Conservation (phyloP, 2,113 vertebrate species). For the Anoplopoma fimbria region DNA sequence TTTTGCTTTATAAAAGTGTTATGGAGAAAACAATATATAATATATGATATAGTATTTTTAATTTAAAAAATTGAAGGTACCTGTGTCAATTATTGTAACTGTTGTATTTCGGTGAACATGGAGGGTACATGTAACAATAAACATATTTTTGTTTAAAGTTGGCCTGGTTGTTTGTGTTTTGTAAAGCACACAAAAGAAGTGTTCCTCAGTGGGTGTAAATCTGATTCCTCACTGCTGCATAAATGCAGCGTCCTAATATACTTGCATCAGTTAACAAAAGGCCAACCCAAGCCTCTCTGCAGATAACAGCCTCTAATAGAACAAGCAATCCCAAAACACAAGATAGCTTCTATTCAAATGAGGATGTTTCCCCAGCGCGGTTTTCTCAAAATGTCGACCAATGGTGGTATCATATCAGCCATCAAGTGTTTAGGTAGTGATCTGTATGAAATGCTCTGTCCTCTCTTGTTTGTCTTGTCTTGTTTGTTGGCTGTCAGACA, state of each 20-base stretch:
- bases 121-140: conserved; percentile 74
- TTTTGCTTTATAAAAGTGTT: conserved; percentile 35
- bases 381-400: conserved; percentile 22
- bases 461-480: conserved; percentile 56
- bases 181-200: not conserved
- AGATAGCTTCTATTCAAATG: conserved; percentile 36
- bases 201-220: not conserved
- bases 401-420: conserved; percentile 27
- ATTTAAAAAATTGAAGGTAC: conserved; percentile 30
- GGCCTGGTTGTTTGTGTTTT: conserved; percentile 26
- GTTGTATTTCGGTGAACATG: conserved; percentile 60
- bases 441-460: conserved; percentile 47
- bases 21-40: conserved; percentile 8
- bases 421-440: conserved; percentile 49
- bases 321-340: conserved; percentile 25
- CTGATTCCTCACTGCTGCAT: not conserved
- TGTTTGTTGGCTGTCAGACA: conserved; percentile 58
- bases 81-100: conserved; percentile 58
- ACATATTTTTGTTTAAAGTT: conserved; percentile 78
- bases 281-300: not conserved
- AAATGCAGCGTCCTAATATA: not conserved
- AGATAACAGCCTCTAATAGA: conserved; percentile 42
- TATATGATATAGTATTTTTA: conserved; percentile 58
- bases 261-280: conserved; percentile 26
- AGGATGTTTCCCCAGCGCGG: conserved; percentile 27